A percentile compares a stretch with the other conserved stretches of the same genome.
These are phyloP conservation scores for Pristis pectinata DNA, from an alignment of 2,797 vertebrate species.

Conservation along the genomic window DNA sequence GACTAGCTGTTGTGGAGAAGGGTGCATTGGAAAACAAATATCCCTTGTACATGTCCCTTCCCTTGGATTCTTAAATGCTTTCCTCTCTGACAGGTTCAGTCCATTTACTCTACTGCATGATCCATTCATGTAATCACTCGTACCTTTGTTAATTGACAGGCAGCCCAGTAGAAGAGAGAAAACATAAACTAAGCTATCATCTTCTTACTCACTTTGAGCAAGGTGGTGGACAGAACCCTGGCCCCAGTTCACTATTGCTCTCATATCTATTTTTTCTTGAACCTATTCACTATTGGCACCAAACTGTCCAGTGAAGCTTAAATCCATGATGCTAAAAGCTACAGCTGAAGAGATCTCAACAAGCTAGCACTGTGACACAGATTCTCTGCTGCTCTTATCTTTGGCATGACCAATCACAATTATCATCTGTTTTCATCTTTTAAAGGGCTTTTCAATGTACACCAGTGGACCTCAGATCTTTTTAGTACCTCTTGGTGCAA, in stretches of 20 bases:
- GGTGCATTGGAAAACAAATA: not conserved
- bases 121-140: not conserved
- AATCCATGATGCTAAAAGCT: not conserved
- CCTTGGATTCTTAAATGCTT: not conserved
- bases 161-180: not conserved
- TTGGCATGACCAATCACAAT: not conserved
- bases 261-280: not conserved
- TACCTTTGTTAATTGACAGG: too few species aligned
- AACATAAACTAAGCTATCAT: not conserved
- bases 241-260: not conserved
- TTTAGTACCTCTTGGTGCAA: not conserved
- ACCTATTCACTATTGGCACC: not conserved
- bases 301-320: not conserved
- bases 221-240: not conserved
- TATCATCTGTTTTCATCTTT: not conserved
- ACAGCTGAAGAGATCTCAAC: not conserved
- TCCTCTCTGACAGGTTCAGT: not conserved
- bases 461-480: not conserved
- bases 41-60: not conserved
- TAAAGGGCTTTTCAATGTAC: not conserved
- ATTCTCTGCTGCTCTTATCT: not conserved
- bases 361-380: not conserved
- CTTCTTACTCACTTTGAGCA: not conserved
- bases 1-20: not conserved
- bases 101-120: not conserved